phyloP scores from a whole-genome alignment of 2,113 vertebrate species.

The Entosphenus tridentatus region DNA sequence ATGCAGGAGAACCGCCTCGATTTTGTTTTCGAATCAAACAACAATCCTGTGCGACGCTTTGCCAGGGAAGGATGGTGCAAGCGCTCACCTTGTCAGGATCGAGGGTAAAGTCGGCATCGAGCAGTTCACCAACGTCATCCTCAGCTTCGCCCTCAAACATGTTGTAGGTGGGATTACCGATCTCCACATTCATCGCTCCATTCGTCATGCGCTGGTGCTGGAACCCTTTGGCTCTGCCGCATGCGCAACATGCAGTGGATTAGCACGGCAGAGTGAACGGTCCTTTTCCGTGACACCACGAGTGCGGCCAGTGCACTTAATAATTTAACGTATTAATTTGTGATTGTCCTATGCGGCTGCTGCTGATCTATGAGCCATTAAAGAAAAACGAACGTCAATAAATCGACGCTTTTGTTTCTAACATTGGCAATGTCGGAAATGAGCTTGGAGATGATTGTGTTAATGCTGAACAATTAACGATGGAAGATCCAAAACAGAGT shows the following conservation, averaged over 20 bases:
- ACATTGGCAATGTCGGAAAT: neutral
- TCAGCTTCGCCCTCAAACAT: constrained; percentile 85
- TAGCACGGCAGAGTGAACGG: too few relatives aligned
- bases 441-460: too few relatives aligned
- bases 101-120: constrained; percentile 69
- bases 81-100: constrained; percentile 66
- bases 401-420: neutral
- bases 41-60: too few relatives aligned
- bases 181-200: constrained; percentile 88
- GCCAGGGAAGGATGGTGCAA: too few relatives aligned
- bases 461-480: too few relatives aligned
- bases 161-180: constrained; percentile 86
- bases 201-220: constrained; percentile 94
- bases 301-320: too few relatives aligned
- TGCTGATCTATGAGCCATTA: neutral
- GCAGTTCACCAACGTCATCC: constrained; percentile 65
- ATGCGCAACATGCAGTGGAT: neutral
- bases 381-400: too few relatives aligned
- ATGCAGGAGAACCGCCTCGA: too few relatives aligned
- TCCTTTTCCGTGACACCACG: too few relatives aligned
- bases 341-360: neutral
- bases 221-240: constrained; percentile 71
- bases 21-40: too few relatives aligned
- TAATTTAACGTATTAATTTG: too few relatives aligned
- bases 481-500: too few relatives aligned